Evolutionary conservation across 2,888 invertebrate genomes (phyloP).

Genomic region (Melolontha melolontha): DNA sequence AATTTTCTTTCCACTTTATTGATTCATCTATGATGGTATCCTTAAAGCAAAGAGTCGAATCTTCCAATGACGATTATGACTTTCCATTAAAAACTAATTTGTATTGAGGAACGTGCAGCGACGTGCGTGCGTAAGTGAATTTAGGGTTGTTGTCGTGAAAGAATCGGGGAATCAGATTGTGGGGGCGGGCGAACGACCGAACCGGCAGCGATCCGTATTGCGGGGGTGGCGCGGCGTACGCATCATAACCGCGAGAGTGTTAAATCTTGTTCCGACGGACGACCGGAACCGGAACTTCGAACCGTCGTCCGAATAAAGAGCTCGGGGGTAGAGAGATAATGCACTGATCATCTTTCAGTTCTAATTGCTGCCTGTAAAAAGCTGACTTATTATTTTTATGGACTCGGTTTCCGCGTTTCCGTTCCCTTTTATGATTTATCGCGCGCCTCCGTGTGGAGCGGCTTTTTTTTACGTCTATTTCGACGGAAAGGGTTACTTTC

Average conservation of each 20-base stretch:
- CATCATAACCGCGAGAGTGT: slow-evolving; percentile 65
- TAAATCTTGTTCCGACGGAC: slow-evolving; percentile 66
- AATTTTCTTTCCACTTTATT: not conserved
- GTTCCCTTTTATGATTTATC: slow-evolving; percentile 48
- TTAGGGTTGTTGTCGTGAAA: slow-evolving; percentile 32
- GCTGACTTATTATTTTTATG: slow-evolving; percentile 56
- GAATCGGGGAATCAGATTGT: slow-evolving; percentile 10
- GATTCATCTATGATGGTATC: slow-evolving; percentile 10
- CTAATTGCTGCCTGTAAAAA: slow-evolving; percentile 60
- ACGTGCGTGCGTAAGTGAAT: slow-evolving; percentile 42
- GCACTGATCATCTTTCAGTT: slow-evolving; percentile 63
- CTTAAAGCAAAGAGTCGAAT: slow-evolving; percentile 29
- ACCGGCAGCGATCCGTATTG: slow-evolving; percentile 26
- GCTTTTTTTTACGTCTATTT: slow-evolving; percentile 8
- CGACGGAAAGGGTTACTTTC: slow-evolving; percentile 12
- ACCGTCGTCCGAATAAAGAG: slow-evolving; percentile 66
- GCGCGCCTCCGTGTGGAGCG: slow-evolving; percentile 15
- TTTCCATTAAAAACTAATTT: slow-evolving; percentile 43
- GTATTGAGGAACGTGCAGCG: slow-evolving; percentile 38
- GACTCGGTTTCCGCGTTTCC: slow-evolving; percentile 54
- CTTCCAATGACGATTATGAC: slow-evolving; percentile 7
- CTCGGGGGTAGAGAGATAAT: slow-evolving; percentile 51
- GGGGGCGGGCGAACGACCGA: slow-evolving; percentile 35
- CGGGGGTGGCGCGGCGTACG: slow-evolving; percentile 53
- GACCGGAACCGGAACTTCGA: slow-evolving; percentile 66